Evolutionary conservation across 2,113 vertebrate genomes (phyloP).

Genomic region (Toxostoma redivivum): DNA sequence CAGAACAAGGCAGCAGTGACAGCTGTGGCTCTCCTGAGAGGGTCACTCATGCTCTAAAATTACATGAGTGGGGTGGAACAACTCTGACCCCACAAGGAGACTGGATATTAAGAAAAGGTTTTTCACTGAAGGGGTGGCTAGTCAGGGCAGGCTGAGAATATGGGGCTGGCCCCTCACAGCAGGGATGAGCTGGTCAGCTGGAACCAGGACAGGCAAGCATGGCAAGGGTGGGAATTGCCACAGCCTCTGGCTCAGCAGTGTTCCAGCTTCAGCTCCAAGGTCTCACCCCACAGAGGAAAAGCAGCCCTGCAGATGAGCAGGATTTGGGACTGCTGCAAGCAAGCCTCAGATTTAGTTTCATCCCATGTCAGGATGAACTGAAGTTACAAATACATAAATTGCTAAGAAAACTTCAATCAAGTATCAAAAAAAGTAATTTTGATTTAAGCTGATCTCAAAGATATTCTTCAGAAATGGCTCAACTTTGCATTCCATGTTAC

Average conservation of each 20-base stretch:
- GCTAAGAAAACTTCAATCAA: neutral
- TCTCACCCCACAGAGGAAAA: neutral
- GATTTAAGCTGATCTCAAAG: neutral
- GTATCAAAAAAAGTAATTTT: neutral
- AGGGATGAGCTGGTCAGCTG: neutral
- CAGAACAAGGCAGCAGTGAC: neutral
- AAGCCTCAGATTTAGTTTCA: neutral
- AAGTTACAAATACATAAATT: neutral
- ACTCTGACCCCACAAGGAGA: neutral
- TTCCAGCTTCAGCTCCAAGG: neutral
- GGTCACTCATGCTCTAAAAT: neutral
- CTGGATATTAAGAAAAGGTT: neutral
- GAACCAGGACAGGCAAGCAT: neutral
- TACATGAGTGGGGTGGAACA: neutral
- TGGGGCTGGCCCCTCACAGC: neutral
- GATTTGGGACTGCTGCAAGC: neutral
- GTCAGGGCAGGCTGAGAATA: neutral
- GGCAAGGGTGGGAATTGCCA: neutral
- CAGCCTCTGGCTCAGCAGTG: accelerated
- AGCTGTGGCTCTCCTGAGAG: neutral
- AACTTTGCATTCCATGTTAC: neutral
- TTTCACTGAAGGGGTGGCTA: neutral
- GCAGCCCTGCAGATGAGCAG: neutral
- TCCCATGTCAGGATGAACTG: neutral
- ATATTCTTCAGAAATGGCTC: neutral